Evolutionary conservation across 2,888 invertebrate species (phyloP), one percentile per base, ranked within the genome.

Genomic region (Syritta pipiens): DNA sequence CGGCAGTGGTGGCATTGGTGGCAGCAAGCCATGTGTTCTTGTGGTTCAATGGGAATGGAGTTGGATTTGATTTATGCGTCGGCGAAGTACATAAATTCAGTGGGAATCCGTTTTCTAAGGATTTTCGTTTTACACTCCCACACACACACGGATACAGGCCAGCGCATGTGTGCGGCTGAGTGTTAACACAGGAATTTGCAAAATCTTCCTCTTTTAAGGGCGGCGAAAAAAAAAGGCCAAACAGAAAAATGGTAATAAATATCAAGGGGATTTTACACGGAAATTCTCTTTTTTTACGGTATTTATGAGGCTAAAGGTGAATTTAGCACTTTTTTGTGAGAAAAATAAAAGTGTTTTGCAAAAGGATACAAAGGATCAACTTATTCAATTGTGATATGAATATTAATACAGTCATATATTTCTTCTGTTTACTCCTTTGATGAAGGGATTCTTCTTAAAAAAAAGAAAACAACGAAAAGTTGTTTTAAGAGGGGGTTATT

Each of bases 291-390:
- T 5, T 32, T 32, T 12, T 4, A 32, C 10, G 14, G 37, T 17
- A 9, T 4, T 14, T 37, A 5, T 14, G 35, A 24, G n/a, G 17
- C n/a, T 10, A 19, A n/a, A 20, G 5, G 3, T 22, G 40, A 30
- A 28, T 51, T 20, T 30, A 32, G 22, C 24, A 42, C 24, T 19
- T 24, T 51, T 40, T 17, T 9, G 3, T 30, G 14, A n/a, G 20
- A 32, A 42, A 51, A 24, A n/a, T n/a, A n/a, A n/a, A n/a, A n/a
- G n/a, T n/a, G 30, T 32, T 63, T 51, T 42, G 24, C 22, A 32
- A 32, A 4, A 10, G 30, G n/a, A 63, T 51, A 44, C 42, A 42
- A 63, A 30, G 51, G 30, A 63, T 63, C 51, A 59, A 59, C 30
- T 44, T 9, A 14, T 44, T 59, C 22, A 40, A 42, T 53, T 53